Percentiles rank a stretch among this genome's conserved stretches.
Evolutionary conservation across 2,797 vertebrate species (phyloP).

Genomic region (Phalanger gymnotis): DNA sequence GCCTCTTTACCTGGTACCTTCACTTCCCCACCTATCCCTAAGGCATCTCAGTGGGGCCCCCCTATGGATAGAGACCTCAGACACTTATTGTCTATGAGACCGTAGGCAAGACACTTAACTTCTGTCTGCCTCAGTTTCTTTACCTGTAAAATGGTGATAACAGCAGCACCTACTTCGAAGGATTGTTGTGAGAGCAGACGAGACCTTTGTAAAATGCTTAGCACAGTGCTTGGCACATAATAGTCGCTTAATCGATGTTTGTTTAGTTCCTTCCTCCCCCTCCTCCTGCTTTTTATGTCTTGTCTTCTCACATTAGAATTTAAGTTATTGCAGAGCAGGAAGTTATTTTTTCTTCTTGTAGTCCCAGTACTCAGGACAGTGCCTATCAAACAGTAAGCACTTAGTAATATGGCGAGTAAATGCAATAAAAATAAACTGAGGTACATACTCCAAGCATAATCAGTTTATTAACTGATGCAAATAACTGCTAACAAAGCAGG

Average conservation of each 20-base stretch:
- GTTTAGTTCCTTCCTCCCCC: background rate
- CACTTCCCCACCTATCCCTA: background rate
- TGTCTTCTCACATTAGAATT: background rate
- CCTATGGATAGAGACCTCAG: background rate
- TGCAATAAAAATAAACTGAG: background rate
- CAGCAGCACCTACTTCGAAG: background rate
- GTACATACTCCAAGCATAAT: background rate
- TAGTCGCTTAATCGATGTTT: background rate
- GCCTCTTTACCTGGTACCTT: background rate
- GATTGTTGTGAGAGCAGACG: background rate
- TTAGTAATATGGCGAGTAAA: background rate
- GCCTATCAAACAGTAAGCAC: background rate
- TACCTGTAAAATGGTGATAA: background rate
- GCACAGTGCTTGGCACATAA: background rate
- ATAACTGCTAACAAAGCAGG: background rate
- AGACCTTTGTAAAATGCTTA: background rate
- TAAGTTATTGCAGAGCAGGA: background rate
- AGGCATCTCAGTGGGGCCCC: background rate
- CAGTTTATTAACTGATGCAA: background rate
- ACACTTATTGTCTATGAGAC: background rate
- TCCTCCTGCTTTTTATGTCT: background rate
- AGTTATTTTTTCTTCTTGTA: background rate
- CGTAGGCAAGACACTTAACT: background rate
- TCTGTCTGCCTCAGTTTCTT: background rate
- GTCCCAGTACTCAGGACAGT: background rate